Base-by-base conservation (phyloP, 2,888 invertebrate genomes). In the Plemyria rubiginata region DNA sequence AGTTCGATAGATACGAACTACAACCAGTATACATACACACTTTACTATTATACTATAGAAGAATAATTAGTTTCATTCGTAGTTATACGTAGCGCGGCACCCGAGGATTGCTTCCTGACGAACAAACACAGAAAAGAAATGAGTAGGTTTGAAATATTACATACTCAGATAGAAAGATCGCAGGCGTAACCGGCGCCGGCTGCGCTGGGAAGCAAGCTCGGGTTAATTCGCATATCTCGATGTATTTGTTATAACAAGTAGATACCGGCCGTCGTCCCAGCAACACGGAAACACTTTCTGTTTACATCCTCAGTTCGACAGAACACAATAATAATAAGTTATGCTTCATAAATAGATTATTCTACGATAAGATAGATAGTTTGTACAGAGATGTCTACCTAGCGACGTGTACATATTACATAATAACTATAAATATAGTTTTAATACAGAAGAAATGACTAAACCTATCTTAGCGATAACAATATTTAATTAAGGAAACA, bases 11-110 rank as follows among this genome's bases (percentile, higher is more conserved):
- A 82, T 83, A 75, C 80, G 84, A 88, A 88, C 87, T 81, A 76
- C 87, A 87, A 88, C 87, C n/a, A 87, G 87, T 71, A 90, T 90
- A 89, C 86, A 89, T 82, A 85, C 84, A 84, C 86, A 88, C 81
- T 62, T 87, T 86, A 90, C 88, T 90, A 92, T 86, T 92, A 92
- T 85, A 92, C 90, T 90, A 91, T 92, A 92, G 92, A 87, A 87
- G 80, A 90, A 88, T 92, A 92, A 91, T 92, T 92, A 92, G 92
- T 92, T 92, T 87, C 86, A 92, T 92, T 91, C 89, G 92, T 92
- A 92, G 92, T 85, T 87, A 87, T 90, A 91, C 81, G 90, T 92
- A 92, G 92, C 79, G 85, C 84, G 87, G 78, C 63, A 70, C 71
- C 77, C 76, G 81, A 67, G 57, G 65, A 76, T 81, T 78, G 84